Base-by-base conservation (phyloP, 2,113 vertebrate genomes). In the Mastomys natalensis region DNA sequence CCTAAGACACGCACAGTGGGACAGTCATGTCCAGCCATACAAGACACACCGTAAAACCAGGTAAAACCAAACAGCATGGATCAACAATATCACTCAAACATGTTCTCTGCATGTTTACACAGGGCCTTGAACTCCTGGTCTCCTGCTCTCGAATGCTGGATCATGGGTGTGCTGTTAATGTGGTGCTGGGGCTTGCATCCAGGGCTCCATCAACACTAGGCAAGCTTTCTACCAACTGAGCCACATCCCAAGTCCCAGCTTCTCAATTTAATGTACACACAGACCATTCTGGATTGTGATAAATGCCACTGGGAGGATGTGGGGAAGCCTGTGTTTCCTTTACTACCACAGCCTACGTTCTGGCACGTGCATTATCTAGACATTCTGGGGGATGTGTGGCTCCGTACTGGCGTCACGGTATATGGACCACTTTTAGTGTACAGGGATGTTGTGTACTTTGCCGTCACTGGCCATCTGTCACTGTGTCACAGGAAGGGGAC, bases 11-110 rank as follows among this genome's bases (percentile, higher is more conserved):
- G 26, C 68, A 89, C 66, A 91, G 45, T 64, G 53, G 81, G 74
- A 82, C 37, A 64, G 43, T 34, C 34, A 45, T 62, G 45, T 84
- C 0, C n/a, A 34, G 66, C 1, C 73, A 17, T 94, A 85, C 58
- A 78, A 86, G 48, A 64, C 7, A 78, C 19, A 73, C 17, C 72
- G 5, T 82, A 26, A 72, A 90, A 62, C 76, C 31, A 7, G 84
- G 62, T 70, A 81, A 78, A 96, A 68, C 72, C 66, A 81, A 84
- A 60, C 68, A 90, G 58, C 34, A 87, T 31, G 51, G 13, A 91
- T 66, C 12, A 93, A 70, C 31, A 87, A 2, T 77, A 91, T 80
- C 29, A 86, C 87, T 37, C 88, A 87, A 81, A 72, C 78, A 40
- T 64, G 24, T 7, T 24, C 10, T 87, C 62, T 87, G 40, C 22